Base-by-base conservation (phyloP, 1,140 invertebrate genomes). In the Drosophila teissieri region DNA sequence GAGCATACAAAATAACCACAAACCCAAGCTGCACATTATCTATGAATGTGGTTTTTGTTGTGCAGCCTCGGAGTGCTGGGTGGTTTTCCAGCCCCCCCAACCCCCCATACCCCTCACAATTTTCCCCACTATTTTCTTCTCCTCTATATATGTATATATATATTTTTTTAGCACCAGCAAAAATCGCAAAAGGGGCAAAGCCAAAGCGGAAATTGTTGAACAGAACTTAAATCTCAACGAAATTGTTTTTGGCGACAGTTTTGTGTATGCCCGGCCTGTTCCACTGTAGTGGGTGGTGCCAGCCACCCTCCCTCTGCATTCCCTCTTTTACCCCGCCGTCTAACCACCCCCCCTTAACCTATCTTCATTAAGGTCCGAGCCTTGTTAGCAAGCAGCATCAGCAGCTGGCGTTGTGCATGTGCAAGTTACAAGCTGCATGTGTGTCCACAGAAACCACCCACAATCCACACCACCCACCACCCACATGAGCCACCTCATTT, bases 161-260 rank as follows among this genome's bases (percentile, higher is more conserved):
- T 55, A 49, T 54, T 70, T 48, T 52, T 61, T 12, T 45, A 40
- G 31, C 17, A 45, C 53, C n/a, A 65, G 45, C 63, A 65, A 73
- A 57, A 52, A 54, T 56, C 54, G 62, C 19, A 48, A 51, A 48
- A 15, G 42, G 36, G 58, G 39, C 52, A 67, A 69, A 63, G 72
- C 60, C 56, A 72, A 56, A 82, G 52, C 75, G 83, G 83, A 86
- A 82, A 82, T 86, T 88, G 83, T 88, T 82, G 49, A 86, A 83
- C 75, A 86, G 84, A 86, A 83, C 83, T 88, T 88, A 88, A 86
- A 86, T 82, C 83, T 88, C 65, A 79, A 72, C 83, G 83, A 86
- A 86, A 86, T 86, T 88, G 83, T 88, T 88, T 86, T 88, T 88
- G 83, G 83, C 83, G 83, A 86, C 83, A 88, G 78, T 86, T 88